These are phyloP conservation scores for Bombycilla garrulus DNA, from an alignment of 2,113 vertebrate species.

Conservation along the genomic window DNA sequence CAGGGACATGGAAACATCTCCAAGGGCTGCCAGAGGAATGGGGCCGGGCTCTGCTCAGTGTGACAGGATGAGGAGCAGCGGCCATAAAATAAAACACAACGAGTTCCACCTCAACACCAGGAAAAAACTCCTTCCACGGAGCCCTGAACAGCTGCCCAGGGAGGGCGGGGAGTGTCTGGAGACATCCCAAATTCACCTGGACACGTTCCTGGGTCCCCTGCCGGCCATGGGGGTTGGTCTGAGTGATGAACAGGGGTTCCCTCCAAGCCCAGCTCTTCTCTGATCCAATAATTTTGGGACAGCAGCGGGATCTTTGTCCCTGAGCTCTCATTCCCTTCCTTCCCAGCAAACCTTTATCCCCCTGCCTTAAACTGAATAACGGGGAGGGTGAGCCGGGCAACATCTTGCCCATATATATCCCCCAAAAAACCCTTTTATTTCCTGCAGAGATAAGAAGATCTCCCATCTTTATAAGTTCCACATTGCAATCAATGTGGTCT, in stretches of 20 bases:
- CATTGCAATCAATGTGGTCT: conserved; percentile 42
- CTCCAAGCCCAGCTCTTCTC: neutral
- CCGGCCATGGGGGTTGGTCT: neutral
- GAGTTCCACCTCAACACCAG: neutral
- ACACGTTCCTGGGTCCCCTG: neutral
- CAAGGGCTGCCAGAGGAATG: neutral
- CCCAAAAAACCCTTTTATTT: conserved; percentile 10
- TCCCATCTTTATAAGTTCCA: conserved; percentile 53
- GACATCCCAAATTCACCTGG: neutral
- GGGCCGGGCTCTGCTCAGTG: neutral
- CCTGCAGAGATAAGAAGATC: conserved; percentile 62
- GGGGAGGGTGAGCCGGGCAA: neutral
- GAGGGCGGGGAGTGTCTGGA: neutral
- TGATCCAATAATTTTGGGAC: neutral
- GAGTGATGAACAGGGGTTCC: neutral
- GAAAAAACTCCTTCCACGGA: neutral
- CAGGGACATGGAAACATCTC: neutral
- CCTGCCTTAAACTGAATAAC: neutral
- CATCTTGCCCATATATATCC: conserved; percentile 12
- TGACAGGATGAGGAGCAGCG: neutral
- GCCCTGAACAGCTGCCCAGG: neutral
- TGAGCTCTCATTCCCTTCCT: neutral
- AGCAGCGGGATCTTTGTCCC: neutral
- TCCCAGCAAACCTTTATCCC: neutral
- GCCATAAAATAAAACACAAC: neutral